These are phyloP conservation scores for Nasua narica DNA, from an alignment of 2,797 vertebrate species.

Conservation along the genomic window DNA sequence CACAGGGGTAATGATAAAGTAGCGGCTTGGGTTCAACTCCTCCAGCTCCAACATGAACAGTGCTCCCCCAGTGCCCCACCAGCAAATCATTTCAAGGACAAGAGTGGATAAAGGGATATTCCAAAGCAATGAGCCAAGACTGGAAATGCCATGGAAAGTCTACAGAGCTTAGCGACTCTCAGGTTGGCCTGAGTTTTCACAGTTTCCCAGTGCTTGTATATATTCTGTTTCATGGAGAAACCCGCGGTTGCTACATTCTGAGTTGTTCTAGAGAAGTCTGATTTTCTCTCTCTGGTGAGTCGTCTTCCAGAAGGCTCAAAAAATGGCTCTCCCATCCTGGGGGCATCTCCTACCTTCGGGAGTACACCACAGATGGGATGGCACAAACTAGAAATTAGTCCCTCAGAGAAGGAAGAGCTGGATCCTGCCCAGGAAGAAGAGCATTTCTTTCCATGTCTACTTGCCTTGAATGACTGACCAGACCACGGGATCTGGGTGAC, in stretches of 20 bases:
- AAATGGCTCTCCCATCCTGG: background rate
- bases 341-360: background rate
- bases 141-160: background rate
- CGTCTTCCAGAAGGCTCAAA: background rate
- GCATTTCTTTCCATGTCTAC: background rate
- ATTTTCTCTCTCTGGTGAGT: background rate
- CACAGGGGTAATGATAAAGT: background rate
- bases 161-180: background rate
- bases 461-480: background rate
- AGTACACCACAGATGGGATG: background rate
- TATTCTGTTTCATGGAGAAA: background rate
- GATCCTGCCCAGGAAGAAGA: background rate
- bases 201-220: background rate
- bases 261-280: background rate
- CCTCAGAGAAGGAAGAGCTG: background rate
- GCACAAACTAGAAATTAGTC: background rate
- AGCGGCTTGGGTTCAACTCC: background rate
- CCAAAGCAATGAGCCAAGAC: background rate
- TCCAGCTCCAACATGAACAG: background rate
- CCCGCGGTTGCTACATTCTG: background rate
- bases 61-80: background rate
- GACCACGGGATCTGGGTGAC: background rate
- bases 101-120: background rate
- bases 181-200: background rate
- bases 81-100: background rate